Percentiles rank a stretch among this genome's conserved stretches.
phyloP scores from a whole-genome alignment of 2,797 vertebrate species.

The Chloroceryle inda region DNA sequence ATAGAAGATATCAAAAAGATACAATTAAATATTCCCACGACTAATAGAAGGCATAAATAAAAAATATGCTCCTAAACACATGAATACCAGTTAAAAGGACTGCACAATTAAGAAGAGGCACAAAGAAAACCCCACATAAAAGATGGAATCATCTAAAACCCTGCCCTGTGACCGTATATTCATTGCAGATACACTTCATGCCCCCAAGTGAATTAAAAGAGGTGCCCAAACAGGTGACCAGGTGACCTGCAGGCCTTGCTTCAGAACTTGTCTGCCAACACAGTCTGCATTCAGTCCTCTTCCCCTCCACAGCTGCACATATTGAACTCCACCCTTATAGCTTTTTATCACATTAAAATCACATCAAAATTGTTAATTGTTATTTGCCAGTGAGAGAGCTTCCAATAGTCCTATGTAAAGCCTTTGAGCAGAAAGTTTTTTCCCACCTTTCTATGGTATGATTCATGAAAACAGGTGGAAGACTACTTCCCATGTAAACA shows the following conservation, averaged over 20 bases:
- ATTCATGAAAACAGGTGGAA: conserved; percentile 56
- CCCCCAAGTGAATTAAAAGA: background rate
- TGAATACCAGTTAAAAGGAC: background rate
- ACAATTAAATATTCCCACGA: background rate
- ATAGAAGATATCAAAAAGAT: background rate
- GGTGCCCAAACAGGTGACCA: background rate
- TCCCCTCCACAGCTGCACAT: background rate
- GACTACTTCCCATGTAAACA: conserved; percentile 15
- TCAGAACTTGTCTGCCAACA: background rate
- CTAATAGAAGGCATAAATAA: background rate
- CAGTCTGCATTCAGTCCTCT: background rate
- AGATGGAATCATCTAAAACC: background rate
- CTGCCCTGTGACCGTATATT: background rate
- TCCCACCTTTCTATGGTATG: conserved; percentile 35
- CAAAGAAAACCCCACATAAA: background rate
- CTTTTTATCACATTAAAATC: background rate
- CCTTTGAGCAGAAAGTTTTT: conserved; percentile 9
- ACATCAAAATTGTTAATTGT: conserved; percentile 9
- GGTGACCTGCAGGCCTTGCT: conserved; percentile 15
- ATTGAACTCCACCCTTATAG: background rate
- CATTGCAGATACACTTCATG: background rate
- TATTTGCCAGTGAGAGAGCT: conserved; percentile 1
- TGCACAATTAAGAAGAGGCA: background rate
- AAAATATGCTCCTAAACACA: background rate
- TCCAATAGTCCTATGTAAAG: background rate